Evolutionary conservation across 2,797 vertebrate species (phyloP).

Genomic region (Ctenopoma kingsleyae): DNA sequence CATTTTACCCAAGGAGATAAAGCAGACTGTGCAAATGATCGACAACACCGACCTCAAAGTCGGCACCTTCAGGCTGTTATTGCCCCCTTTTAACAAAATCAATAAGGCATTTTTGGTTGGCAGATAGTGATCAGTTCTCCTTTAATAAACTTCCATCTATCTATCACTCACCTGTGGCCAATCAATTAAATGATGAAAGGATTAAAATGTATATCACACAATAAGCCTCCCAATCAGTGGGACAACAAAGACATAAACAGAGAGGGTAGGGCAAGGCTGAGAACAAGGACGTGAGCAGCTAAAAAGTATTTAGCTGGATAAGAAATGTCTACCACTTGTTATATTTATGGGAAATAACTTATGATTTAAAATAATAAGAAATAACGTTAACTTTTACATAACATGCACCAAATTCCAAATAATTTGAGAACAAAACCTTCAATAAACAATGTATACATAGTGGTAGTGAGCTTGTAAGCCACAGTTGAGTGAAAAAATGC

Average conservation of each 20-base stretch:
- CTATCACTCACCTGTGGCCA: conserved; percentile 62
- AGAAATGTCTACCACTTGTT: conserved; percentile 9
- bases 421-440: neutral
- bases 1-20: conserved; percentile 38
- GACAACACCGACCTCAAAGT: conserved; percentile 53
- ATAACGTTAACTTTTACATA: neutral
- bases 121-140: conserved; percentile 80
- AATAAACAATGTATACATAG: conserved; percentile 12
- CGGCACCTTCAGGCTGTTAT: conserved; percentile 56
- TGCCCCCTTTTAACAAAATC: conserved; percentile 72
- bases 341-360: conserved; percentile 21
- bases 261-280: conserved; percentile 41
- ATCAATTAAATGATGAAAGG: conserved; percentile 72
- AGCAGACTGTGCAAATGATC: conserved; percentile 61
- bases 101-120: conserved; percentile 79
- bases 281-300: conserved; percentile 46
- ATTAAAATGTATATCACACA: conserved; percentile 80
- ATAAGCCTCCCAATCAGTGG: conserved; percentile 50
- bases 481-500: conserved; percentile 74
- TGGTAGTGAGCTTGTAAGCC: conserved; percentile 69
- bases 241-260: conserved; percentile 51
- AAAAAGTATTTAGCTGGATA: conserved; percentile 21
- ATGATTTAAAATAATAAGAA: conserved; percentile 15
- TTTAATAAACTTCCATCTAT: conserved; percentile 84
- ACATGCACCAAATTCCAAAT: conserved; percentile 9